These are phyloP conservation scores for Xiphophorus maculatus DNA, from an alignment of 2,113 vertebrate genomes.

Conservation along the genomic window DNA sequence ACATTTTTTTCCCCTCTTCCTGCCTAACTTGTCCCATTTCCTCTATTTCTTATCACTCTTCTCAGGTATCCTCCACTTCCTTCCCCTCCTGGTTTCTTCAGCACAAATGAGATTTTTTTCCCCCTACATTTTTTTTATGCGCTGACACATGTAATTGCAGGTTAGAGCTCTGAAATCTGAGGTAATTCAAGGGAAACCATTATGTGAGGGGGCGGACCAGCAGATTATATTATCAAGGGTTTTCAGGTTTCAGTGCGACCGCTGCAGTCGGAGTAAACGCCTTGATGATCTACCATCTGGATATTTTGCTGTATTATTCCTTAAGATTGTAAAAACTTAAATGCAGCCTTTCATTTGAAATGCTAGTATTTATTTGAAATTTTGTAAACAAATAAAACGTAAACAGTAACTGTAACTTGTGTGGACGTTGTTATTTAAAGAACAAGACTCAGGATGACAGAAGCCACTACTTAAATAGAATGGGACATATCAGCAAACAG, in stretches of 20 bases:
- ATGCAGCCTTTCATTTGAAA: not conserved
- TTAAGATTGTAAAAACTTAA: not conserved
- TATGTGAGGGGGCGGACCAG: conserved; percentile 37
- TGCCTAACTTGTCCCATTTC: conserved; percentile 20
- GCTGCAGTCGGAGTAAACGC: not conserved
- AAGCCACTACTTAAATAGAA: too few species aligned
- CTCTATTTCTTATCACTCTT: conserved; percentile 22
- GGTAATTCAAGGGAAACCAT: conserved; percentile 49
- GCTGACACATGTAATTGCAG: conserved; percentile 28
- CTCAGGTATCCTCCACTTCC: conserved; percentile 1
- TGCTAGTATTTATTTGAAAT: not conserved
- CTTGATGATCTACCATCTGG: not conserved
- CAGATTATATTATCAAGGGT: conserved; percentile 25
- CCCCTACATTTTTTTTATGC: not conserved
- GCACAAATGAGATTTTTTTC: not conserved
- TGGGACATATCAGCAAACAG: too few species aligned
- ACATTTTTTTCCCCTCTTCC: conserved; percentile 13
- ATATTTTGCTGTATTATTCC: not conserved
- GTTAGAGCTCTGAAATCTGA: conserved; percentile 18
- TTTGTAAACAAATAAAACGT: not conserved
- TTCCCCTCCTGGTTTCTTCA: conserved; percentile 20
- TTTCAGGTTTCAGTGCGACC: conserved; percentile 14
- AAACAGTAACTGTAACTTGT: not conserved
- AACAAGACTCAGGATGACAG: not conserved
- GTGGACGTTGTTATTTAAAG: not conserved